Percentiles rank a stretch among this genome's conserved stretches.
Evolutionary conservation across 2,888 invertebrate species (phyloP).

Genomic region (Hecatera dysodea): DNA sequence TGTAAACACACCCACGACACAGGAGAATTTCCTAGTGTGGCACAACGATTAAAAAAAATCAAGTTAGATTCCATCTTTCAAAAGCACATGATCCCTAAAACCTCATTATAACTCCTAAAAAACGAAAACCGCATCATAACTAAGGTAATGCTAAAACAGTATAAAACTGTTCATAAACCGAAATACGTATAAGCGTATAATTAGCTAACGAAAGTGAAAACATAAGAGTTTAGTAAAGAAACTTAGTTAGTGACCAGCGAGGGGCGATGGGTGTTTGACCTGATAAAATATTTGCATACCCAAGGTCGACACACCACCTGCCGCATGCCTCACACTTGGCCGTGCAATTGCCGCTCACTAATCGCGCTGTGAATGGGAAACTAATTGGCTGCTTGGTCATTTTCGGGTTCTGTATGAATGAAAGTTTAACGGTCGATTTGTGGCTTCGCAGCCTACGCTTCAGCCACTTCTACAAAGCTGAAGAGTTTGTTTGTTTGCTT

Average conservation of each 20-base stretch:
- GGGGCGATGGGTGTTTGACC: conserved; percentile 79
- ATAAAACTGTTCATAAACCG: conserved; percentile 1
- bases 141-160: background rate
- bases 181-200: conserved; percentile 28
- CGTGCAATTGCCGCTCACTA: conserved; percentile 62
- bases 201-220: conserved; percentile 60
- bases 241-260: conserved; percentile 49
- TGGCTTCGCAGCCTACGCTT: conserved; percentile 20
- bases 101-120: no score
- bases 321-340: conserved; percentile 65
- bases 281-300: conserved; percentile 78
- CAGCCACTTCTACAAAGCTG: conserved; percentile 8
- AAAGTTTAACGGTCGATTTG: conserved; percentile 42
- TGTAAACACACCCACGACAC: no score
- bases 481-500: no score
- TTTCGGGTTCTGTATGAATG: conserved; percentile 59
- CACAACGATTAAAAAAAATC: no score
- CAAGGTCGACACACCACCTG: conserved; percentile 83
- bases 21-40: no score
- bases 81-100: background rate
- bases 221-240: conserved; percentile 42
- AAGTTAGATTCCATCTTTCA: background rate
- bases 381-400: conserved; percentile 57
- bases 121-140: no score
- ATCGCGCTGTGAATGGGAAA: conserved; percentile 62